These are phyloP conservation scores for Hydractinia echinata DNA, from an alignment of 30 jellyfish, hydroid and myxozoan species.

Conservation along the genomic window DNA sequence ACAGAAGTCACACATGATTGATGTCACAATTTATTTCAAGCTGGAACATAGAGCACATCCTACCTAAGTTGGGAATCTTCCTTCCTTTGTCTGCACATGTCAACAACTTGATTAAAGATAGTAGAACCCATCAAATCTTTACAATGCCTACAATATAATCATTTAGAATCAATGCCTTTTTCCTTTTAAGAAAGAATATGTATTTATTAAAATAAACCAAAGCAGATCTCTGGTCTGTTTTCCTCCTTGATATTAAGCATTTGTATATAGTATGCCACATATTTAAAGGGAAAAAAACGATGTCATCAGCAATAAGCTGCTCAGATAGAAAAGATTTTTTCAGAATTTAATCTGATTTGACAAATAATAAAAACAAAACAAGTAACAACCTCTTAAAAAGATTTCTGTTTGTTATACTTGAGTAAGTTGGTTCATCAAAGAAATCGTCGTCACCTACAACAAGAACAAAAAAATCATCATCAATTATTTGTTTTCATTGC, in stretches of 20 bases:
- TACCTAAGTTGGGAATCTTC: conserved; percentile 18
- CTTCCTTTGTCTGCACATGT: conserved; percentile 41
- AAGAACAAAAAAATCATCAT: too few species aligned
- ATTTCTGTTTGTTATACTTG: not conserved
- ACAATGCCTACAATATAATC: conserved; percentile 52
- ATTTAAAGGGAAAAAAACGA: too few species aligned
- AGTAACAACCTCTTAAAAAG: not conserved
- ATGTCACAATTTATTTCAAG: not conserved
- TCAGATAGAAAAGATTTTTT: too few species aligned
- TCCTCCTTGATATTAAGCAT: too few species aligned
- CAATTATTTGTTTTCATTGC: too few species aligned
- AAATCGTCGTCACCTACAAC: conserved; percentile 15
- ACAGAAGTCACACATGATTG: not conserved
- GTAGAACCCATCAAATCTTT: conserved; percentile 66
- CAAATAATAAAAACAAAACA: not conserved
- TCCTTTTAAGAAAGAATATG: too few species aligned
- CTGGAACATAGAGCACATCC: not conserved
- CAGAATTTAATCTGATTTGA: too few species aligned
- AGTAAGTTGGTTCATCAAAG: conserved; percentile 8
- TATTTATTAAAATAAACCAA: too few species aligned
- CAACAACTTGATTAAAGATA: conserved; percentile 52
- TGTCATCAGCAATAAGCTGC: too few species aligned
- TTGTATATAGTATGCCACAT: too few species aligned
- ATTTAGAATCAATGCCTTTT: too few species aligned
- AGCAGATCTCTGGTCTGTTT: too few species aligned